Conservation (phyloP, 2,113 vertebrate species). For the Nesoenas mayeri region DNA sequence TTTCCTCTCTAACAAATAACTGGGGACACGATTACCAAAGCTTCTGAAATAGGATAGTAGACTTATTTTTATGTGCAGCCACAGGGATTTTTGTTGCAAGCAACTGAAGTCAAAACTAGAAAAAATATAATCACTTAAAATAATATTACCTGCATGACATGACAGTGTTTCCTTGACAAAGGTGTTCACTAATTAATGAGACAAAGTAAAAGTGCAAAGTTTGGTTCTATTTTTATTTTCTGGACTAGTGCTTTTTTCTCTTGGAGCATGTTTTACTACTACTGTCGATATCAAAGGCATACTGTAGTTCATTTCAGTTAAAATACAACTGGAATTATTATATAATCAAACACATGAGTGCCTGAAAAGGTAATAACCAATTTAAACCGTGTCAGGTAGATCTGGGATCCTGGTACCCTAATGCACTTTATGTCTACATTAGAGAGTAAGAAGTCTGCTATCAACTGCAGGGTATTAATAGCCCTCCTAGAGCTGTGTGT, state of each 20-base stretch:
- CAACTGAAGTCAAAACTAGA: background rate
- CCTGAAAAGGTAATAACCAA: fast-evolving
- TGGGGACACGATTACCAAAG: background rate
- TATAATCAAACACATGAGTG: background rate
- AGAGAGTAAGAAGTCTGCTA: background rate
- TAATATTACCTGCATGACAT: background rate
- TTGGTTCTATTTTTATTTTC: background rate
- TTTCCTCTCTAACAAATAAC: background rate
- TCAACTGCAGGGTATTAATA: background rate
- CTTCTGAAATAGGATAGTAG: background rate
- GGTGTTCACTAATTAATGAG: background rate
- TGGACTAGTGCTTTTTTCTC: fast-evolving
- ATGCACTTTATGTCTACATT: fast-evolving
- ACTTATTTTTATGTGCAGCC: background rate
- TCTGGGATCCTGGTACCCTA: background rate
- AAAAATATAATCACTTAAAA: background rate
- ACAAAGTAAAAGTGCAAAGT: background rate
- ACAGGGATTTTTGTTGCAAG: background rate
- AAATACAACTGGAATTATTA: background rate
- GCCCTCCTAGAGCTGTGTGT: background rate
- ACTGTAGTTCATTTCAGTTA: background rate
- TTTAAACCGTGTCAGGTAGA: background rate
- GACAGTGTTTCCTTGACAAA: background rate
- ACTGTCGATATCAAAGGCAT: background rate
- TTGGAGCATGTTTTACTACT: fast-evolving